These are phyloP conservation scores for Papilio helenus DNA, from an alignment of 1,140 invertebrate genomes.

Conservation along the genomic window DNA sequence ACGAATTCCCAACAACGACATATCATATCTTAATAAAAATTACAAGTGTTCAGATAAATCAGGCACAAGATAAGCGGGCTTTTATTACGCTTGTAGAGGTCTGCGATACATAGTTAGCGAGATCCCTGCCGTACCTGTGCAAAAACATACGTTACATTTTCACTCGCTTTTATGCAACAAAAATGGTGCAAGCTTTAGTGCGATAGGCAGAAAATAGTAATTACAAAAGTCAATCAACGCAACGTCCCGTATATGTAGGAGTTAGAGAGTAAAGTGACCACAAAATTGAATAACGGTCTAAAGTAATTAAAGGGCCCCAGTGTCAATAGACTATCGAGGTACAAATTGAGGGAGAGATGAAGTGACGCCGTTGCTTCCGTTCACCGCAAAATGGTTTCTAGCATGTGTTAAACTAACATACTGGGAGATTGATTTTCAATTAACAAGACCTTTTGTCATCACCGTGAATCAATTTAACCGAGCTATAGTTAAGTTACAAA, in stretches of 20 bases:
- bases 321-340: background rate
- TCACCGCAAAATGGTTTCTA: constrained; percentile 4
- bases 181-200: too few relatives aligned
- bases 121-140: too few relatives aligned
- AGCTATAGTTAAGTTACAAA: too few relatives aligned
- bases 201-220: background rate
- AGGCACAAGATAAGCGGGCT: too few relatives aligned
- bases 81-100: too few relatives aligned
- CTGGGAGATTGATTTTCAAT: background rate
- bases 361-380: background rate
- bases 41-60: too few relatives aligned
- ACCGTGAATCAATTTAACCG: too few relatives aligned
- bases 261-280: background rate
- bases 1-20: too few relatives aligned
- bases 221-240: background rate
- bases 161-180: too few relatives aligned
- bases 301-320: background rate
- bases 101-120: too few relatives aligned
- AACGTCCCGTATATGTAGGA: background rate
- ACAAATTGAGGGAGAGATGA: background rate
- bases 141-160: too few relatives aligned
- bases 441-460: background rate
- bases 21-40: too few relatives aligned
- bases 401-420: background rate
- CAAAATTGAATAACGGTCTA: constrained; percentile 18